phyloP scores from a whole-genome alignment of 1,140 invertebrate species.

The Brachystomella parvula region DNA sequence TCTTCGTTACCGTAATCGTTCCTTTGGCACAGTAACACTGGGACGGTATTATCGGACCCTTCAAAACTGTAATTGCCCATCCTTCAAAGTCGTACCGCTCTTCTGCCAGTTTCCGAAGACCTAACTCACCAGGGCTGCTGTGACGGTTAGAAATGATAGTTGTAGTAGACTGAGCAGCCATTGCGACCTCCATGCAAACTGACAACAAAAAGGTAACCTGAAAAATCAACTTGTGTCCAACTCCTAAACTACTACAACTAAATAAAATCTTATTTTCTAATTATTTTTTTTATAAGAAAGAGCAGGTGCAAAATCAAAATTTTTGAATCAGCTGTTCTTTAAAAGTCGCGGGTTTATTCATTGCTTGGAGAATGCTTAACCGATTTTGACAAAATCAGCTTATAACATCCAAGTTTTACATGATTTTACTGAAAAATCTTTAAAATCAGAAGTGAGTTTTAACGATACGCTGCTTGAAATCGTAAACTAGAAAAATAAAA shows the following conservation, averaged over 20 bases:
- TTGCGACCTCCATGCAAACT: too few species aligned
- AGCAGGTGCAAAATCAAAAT: background rate
- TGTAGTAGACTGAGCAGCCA: background rate
- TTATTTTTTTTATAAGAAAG: background rate
- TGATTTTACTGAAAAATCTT: background rate
- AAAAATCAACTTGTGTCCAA: too few species aligned
- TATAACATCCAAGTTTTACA: background rate
- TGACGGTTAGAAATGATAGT: background rate
- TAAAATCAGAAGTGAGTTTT: background rate
- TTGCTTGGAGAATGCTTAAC: too few species aligned
- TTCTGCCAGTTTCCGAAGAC: conserved; percentile 7
- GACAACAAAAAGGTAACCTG: too few species aligned
- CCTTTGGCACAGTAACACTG: conserved; percentile 32
- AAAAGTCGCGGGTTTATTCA: background rate
- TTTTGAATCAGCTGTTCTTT: background rate
- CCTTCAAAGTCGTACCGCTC: conserved; percentile 26
- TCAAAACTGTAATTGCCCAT: conserved; percentile 29
- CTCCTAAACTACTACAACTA: background rate
- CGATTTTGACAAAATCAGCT: too few species aligned
- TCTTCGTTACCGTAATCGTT: background rate
- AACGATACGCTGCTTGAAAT: too few species aligned
- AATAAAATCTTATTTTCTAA: background rate
- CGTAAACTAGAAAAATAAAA: too few species aligned
- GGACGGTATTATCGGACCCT: conserved; percentile 34
- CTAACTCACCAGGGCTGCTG: background rate